Percentiles rank a stretch among this genome's conserved stretches.
phyloP scores from a whole-genome alignment of 2,888 invertebrate species.

The Melanotus villosus region DNA sequence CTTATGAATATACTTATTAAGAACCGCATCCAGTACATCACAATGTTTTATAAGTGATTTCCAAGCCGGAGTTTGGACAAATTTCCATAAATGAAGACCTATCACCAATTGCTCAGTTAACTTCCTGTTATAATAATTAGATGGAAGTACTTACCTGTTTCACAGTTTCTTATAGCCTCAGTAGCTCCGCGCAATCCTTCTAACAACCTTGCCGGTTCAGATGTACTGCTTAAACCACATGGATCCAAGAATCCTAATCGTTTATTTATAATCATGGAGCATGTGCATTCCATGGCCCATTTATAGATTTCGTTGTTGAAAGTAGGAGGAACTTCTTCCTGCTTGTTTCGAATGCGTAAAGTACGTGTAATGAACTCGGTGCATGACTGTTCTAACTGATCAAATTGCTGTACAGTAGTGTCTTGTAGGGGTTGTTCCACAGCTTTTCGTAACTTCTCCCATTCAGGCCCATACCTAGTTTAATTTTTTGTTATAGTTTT shows the following conservation, averaged over 20 bases:
- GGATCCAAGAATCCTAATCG: constrained; percentile 76
- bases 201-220: constrained; percentile 74
- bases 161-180: constrained; percentile 74
- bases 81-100: constrained; percentile 77
- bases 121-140: constrained; percentile 4
- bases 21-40: constrained; percentile 74
- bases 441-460: constrained; percentile 72
- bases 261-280: constrained; percentile 72
- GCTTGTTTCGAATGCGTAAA: constrained; percentile 72
- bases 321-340: constrained; percentile 75
- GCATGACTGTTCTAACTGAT: constrained; percentile 65
- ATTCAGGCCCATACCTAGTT: constrained; percentile 75
- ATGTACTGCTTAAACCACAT: constrained; percentile 68
- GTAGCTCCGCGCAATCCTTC: constrained; percentile 73
- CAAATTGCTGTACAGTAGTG: constrained; percentile 66
- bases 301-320: constrained; percentile 75
- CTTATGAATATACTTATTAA: constrained; percentile 74
- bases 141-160: constrained; percentile 65
- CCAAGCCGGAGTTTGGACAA: constrained; percentile 75
- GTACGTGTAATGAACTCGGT: constrained; percentile 69
- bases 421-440: constrained; percentile 69
- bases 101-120: constrained; percentile 65
- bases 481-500: constrained; percentile 11
- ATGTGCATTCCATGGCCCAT: constrained; percentile 80
- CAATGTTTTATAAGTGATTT: constrained; percentile 73